A percentile compares a stretch with the other conserved stretches of the same genome.
Evolutionary conservation across 2,113 vertebrate genomes (phyloP).

Genomic region (Microcebus murinus): DNA sequence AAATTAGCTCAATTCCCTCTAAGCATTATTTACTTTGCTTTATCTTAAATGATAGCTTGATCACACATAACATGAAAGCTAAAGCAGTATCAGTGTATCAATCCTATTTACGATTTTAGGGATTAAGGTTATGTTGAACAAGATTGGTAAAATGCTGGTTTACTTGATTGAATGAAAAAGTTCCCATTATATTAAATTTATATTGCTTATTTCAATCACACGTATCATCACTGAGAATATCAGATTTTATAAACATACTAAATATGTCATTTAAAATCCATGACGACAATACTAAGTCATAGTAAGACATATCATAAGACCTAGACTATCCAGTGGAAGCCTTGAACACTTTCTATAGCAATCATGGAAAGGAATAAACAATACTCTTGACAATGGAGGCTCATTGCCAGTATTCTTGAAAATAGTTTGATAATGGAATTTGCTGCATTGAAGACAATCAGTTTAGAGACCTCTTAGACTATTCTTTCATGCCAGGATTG

Average conservation of each 20-base stretch:
- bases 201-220: background rate
- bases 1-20: background rate
- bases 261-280: background rate
- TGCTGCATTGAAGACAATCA: background rate
- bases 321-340: background rate
- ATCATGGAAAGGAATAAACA: background rate
- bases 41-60: background rate
- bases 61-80: background rate
- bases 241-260: background rate
- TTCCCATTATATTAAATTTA: conserved; percentile 1
- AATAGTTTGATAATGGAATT: background rate
- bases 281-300: background rate
- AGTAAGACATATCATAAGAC: background rate
- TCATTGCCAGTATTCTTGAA: background rate
- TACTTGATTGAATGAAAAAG: background rate
- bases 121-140: background rate
- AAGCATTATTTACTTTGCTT: background rate
- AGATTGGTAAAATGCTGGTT: background rate
- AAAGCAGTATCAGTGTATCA: background rate
- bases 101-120: background rate
- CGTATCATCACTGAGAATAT: background rate
- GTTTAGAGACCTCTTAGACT: background rate
- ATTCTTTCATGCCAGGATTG: background rate
- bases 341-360: background rate
- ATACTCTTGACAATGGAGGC: background rate